Base-by-base conservation (phyloP, 2,888 invertebrate genomes). In the Lomographa bimaculata region DNA sequence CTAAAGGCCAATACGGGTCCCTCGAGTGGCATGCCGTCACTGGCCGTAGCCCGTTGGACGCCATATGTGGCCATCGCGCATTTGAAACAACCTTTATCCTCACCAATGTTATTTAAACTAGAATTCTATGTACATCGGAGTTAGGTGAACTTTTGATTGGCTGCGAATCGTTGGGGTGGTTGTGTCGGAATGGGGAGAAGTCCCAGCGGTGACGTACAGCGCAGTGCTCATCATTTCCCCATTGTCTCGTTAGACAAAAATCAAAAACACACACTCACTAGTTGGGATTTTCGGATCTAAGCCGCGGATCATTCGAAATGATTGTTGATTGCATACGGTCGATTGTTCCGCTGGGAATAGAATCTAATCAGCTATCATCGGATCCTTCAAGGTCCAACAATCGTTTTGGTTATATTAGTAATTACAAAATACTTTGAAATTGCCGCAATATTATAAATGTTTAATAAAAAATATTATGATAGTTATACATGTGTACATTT, bases 191-290 rank as follows among this genome's bases (percentile, higher is more conserved):
- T 76, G 72, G 87, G 85, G 87, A 79, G 79, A 81, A 79, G 67
- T 87, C 87, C 87, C 87, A 84, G 60, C 82, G 85, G 89, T 76
- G 71, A 76, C 75, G 80, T 79, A 71, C 73, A 64, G 77, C 76
- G 69, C 81, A 71, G 77, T 74, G 82, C 85, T 89, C 89, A 87
- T 87, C 89, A 86, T 87, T 86, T 86, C 87, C 89, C 89, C 83
- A 89, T 89, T 89, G 89, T 87, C 86, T 87, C 86, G 87, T 87
- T 89, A 87, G 81, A 87, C 87, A 86, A 87, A 89, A 89, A 89
- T 87, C 86, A 87, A 87, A 87, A 85, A 86, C 85, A 89, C 87
- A 87, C 87, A 86, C 78, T 79, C 77, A 51, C 54, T 71, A 67
- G 68, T 65, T 54, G 74, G 79, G 84, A 84, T 86, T 86, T 84